Percentiles rank a stretch among this genome's conserved stretches.
These are phyloP conservation scores for Epistrophe eligans DNA, from an alignment of 2,888 invertebrate species.

Conservation along the genomic window DNA sequence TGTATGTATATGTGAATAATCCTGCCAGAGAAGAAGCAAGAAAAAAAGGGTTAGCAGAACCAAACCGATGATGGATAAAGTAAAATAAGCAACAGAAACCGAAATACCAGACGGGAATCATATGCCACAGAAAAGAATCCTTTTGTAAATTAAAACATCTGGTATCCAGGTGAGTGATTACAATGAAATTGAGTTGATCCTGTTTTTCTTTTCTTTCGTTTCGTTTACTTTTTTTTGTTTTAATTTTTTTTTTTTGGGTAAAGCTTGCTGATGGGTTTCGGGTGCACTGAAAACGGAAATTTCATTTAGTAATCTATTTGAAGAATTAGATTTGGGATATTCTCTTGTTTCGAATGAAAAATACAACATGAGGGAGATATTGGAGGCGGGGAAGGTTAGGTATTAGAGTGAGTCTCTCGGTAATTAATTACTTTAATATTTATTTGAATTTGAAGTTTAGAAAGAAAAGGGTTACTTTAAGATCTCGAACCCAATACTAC, in stretches of 20 bases:
- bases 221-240: slow-evolving; percentile 5
- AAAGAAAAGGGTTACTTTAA: slow-evolving; percentile 27
- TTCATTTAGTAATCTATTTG: slow-evolving; percentile 74
- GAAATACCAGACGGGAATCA: slow-evolving; percentile 45
- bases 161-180: slow-evolving; percentile 75
- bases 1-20: slow-evolving; percentile 15
- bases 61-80: slow-evolving; percentile 55
- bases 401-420: slow-evolving; percentile 23
- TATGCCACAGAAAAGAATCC: slow-evolving; percentile 71
- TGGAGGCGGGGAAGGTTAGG: not conserved
- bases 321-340: slow-evolving; percentile 53
- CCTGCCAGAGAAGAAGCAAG: slow-evolving; percentile 1
- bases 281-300: slow-evolving; percentile 48
- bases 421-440: slow-evolving; percentile 74
- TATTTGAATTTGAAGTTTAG: slow-evolving; percentile 48
- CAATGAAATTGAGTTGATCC: slow-evolving; percentile 75
- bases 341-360: slow-evolving; percentile 22
- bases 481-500: slow-evolving; percentile 1
- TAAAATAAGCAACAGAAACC: slow-evolving; percentile 41
- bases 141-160: slow-evolving; percentile 75
- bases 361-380: no score
- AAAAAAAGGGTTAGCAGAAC: slow-evolving; percentile 30
- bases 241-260: slow-evolving; percentile 6
- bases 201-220: slow-evolving; percentile 25
- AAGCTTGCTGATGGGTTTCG: slow-evolving; percentile 17